Evolutionary conservation across 1,140 invertebrate genomes (phyloP), one percentile per base, ranked within the genome.

Genomic region (Drosophila leontia): DNA sequence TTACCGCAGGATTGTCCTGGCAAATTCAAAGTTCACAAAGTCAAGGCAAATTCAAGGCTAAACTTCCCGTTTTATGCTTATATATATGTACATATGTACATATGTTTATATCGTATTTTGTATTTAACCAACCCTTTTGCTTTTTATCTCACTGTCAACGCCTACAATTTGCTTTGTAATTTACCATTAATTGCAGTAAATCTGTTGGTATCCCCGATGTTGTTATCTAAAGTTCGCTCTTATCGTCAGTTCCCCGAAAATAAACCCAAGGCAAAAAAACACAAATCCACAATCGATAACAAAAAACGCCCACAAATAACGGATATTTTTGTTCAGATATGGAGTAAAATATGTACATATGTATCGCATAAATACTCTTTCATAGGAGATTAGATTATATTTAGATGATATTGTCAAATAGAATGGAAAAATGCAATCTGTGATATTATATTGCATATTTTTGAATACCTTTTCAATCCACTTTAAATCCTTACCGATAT

Each of bases 11-110:
- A 71, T 71, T 71, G 29, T 42, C 53, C 29, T 50, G 37, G 44
- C 32, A 71, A 59, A 59, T 72, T 72, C 69, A 59, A 71, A 72
- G 53, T 72, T 71, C 67, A 50, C 53, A 72, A 68, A 70, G 67
- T 68, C 67, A 70, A 67, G 39, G 57, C n/a, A 26, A 56, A 56
- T 56, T 56, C 56, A 64, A 62, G 57, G 62, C 62, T 44, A 23
- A 65, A 17, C 2, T 35, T 13, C 3, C 7, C 8, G 19, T 37
- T 47, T n/a, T 35, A 35, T 35, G n/a, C 50, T 26, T 26, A 26
- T 26, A 26, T 26, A 26, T 26, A 23, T 26, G 26, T 29, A 29
- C 0, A 7, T 7, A 29, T 7, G 5, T 29, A 29, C 5, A 7
- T 7, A 29, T 7, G 5, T 29, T 6, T 29, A 29, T 29, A 8